Base-by-base conservation (phyloP, 2,888 invertebrate genomes). In the Cephus spinipes region DNA sequence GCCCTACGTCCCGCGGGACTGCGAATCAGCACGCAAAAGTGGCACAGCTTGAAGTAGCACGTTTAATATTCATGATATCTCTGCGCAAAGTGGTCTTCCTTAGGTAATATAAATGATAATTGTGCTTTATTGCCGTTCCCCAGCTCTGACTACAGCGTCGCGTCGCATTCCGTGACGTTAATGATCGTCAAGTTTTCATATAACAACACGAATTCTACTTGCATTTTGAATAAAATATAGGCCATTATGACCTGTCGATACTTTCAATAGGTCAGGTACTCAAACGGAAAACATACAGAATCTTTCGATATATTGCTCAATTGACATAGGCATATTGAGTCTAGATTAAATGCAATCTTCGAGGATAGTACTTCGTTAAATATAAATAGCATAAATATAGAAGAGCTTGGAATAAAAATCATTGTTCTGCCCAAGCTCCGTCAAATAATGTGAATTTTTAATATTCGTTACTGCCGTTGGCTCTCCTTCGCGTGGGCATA, bases 41-140 rank as follows among this genome's bases (percentile, higher is more conserved):
- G 55, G 31, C 31, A 71, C 71, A 31, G 71, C 71, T 32, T 71
- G 71, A 71, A 71, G 71, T 71, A 33, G 71, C 71, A 33, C 76
- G 80, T 83, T 87, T 83, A 83, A 86, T 82, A 85, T 85, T 85
- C 85, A 86, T 85, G 83, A 83, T 85, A 83, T 84, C 84, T 81
- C 76, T 79, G 77, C 77, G 82, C 80, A 82, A 85, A 84, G 85
- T 84, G 83, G 82, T 69, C 80, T 84, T 80, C 75, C 82, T 81
- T 78, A 68, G 79, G 85, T 82, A 84, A 85, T 87, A 86, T 85
- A 86, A 87, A 87, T 86, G 87, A 85, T 87, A 87, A 88, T 88
- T 86, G 83, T 82, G 81, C 79, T 82, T 82, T 84, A 86, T 86
- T 86, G 85, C 84, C 83, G 80, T 80, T 80, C 12, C 68, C 68